Conservation (phyloP, 2,888 invertebrate species). For the Calameuta filiformis region DNA sequence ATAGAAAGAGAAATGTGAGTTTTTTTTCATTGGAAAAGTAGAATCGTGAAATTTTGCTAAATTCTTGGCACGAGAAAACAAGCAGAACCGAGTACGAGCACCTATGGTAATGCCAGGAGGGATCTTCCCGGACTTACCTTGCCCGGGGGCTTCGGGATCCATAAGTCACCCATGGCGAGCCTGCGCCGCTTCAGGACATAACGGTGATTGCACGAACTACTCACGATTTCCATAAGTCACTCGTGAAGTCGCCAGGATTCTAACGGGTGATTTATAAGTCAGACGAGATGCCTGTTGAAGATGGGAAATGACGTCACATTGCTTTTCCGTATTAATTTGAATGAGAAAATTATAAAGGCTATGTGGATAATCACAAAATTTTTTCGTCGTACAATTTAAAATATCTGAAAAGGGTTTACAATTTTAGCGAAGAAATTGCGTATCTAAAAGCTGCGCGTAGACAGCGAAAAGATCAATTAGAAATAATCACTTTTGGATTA, state of each 20-base stretch:
- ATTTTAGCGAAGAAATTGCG: background rate
- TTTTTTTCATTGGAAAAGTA: background rate
- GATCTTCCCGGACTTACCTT: conserved; percentile 24
- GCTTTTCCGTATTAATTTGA: background rate
- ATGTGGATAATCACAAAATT: background rate
- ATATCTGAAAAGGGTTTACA: background rate
- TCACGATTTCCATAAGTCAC: conserved; percentile 59
- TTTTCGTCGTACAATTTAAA: background rate
- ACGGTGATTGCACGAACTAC: conserved; percentile 52
- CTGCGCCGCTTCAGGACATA: conserved; percentile 42
- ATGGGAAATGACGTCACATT: background rate
- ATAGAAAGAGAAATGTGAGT: background rate
- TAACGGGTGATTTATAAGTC: conserved; percentile 30
- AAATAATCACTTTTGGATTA: background rate
- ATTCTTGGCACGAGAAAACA: background rate
- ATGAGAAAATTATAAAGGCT: background rate
- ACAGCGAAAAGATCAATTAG: too few species aligned
- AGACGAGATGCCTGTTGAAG: background rate
- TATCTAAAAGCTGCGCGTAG: background rate
- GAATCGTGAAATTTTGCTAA: background rate
- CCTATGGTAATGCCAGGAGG: background rate
- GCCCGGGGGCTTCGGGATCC: conserved; percentile 30
- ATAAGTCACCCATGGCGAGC: conserved; percentile 32
- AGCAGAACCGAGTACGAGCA: background rate
- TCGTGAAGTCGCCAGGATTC: conserved; percentile 35